Evolutionary conservation across 2,797 vertebrate genomes (phyloP), one percentile per base, ranked within the genome.

Genomic region (Xenentodon cancila): DNA sequence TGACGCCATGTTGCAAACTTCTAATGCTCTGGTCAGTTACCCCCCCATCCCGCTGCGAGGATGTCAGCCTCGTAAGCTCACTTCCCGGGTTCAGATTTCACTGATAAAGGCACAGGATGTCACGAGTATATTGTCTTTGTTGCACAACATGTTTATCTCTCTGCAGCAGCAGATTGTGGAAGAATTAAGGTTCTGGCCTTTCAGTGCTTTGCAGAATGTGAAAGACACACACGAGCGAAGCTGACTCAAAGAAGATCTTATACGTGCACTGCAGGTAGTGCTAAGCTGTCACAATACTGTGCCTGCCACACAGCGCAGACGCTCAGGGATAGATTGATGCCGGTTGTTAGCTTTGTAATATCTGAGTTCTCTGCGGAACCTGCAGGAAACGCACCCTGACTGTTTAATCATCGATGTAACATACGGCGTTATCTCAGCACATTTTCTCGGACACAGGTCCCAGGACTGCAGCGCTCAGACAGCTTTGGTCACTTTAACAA

Each of bases 401-500:
- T 89, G 77, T 80, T 92, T 89, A 88, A 88, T 90, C 89, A 88
- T 84, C 76, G 75, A 59, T 81, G 82, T 76, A 82, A 79, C 84
- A 71, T 53, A 64, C 66, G 63, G 79, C 72, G 81, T 75, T 81
- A 90, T 77, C 81, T 44, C 68, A 60, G 48, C 62, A 51, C 59
- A 65, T 68, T n/a, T n/a, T 64, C 63, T 65, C 62, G 48, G 45
- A 52, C 58, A 66, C 46, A 53, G 71, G 73, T 91, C 87, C 79
- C 78, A 64, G 68, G 75, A 81, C 81, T 83, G 79, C 59, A 60
- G 70, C 19, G 34, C 59, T 79, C 75, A 59, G 76, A 79, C 75
- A 64, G 34, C 76, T 78, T 68, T 86, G 89, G 89, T 90, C 86
- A 89, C 64, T 79, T 74, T 91, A 88, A 92, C 83, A 91, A 91